A percentile compares a stretch with the other conserved stretches of the same genome.
phyloP scores from a whole-genome alignment of 2,888 invertebrate genomes.

The Andrena fulva region DNA sequence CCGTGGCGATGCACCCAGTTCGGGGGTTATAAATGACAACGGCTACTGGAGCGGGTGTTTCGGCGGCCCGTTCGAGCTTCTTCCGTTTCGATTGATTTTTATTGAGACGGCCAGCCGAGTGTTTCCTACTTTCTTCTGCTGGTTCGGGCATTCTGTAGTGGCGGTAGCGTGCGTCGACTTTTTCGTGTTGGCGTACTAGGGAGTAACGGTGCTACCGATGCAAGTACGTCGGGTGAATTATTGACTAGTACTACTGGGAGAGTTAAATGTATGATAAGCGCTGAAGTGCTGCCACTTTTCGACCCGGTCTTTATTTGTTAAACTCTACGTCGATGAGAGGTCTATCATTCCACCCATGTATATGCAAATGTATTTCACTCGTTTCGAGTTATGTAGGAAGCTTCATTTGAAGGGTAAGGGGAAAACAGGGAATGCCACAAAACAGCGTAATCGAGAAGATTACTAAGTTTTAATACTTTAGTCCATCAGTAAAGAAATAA shows the following conservation, averaged over 20 bases:
- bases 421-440: no score
- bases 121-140: conserved; percentile 6
- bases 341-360: no score
- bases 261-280: neutral
- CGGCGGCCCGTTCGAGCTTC: conserved; percentile 20
- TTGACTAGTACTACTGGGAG: neutral
- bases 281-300: neutral
- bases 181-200: neutral
- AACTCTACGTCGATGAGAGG: no score
- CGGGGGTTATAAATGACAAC: conserved; percentile 44
- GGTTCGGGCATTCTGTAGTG: neutral
- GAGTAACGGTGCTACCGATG: neutral
- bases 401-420: no score
- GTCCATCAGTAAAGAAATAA: no score
- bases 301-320: neutral
- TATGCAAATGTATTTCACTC: no score
- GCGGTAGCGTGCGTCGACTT: neutral
- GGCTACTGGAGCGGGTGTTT: conserved; percentile 31
- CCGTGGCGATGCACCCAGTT: conserved; percentile 29
- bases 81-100: conserved; percentile 39
- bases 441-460: no score
- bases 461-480: no score
- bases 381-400: no score
- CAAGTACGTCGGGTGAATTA: neutral
- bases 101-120: neutral